These are phyloP conservation scores for Clusia tigrina DNA, from an alignment of 2,888 invertebrate species.

Conservation along the genomic window DNA sequence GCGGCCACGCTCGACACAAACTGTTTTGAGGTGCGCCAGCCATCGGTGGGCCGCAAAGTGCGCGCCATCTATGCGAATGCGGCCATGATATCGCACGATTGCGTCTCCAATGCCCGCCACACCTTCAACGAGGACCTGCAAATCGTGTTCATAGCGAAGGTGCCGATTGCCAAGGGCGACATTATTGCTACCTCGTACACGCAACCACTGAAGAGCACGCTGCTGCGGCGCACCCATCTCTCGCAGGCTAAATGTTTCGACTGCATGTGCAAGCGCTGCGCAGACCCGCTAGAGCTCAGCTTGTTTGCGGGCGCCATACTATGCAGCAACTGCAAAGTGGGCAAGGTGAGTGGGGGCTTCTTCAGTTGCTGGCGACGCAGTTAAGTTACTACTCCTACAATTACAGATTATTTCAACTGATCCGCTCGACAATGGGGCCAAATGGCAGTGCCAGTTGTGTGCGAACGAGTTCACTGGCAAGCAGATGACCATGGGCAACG, in stretches of 20 bases:
- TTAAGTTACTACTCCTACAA: slow-evolving; percentile 32
- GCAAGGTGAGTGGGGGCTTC: slow-evolving; percentile 53
- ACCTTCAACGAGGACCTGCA: slow-evolving; percentile 70
- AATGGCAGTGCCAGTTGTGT: slow-evolving; percentile 75
- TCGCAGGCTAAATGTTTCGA: slow-evolving; percentile 73
- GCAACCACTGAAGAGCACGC: slow-evolving; percentile 74
- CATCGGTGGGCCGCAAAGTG: slow-evolving; percentile 63
- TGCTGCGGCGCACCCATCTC: slow-evolving; percentile 71
- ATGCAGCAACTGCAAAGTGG: slow-evolving; percentile 71
- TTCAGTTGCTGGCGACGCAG: not conserved
- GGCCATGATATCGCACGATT: slow-evolving; percentile 77
- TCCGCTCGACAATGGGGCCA: slow-evolving; percentile 69
- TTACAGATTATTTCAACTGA: slow-evolving; percentile 69
- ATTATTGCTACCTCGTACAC: slow-evolving; percentile 76
- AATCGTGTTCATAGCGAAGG: slow-evolving; percentile 72
- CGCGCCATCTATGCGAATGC: slow-evolving; percentile 73
- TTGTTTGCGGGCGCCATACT: slow-evolving; percentile 72
- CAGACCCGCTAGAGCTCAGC: slow-evolving; percentile 75
- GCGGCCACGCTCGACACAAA: slow-evolving; percentile 79
- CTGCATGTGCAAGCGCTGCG: slow-evolving; percentile 74
- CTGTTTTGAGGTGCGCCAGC: slow-evolving; percentile 72
- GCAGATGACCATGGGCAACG: slow-evolving; percentile 71
- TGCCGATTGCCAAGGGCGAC: slow-evolving; percentile 71
- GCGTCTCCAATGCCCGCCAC: slow-evolving; percentile 76
- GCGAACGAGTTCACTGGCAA: slow-evolving; percentile 68